A percentile compares a stretch with the other conserved stretches of the same genome.
Evolutionary conservation across 2,797 vertebrate species (phyloP).

Genomic region (Neopelma chrysocephalum): DNA sequence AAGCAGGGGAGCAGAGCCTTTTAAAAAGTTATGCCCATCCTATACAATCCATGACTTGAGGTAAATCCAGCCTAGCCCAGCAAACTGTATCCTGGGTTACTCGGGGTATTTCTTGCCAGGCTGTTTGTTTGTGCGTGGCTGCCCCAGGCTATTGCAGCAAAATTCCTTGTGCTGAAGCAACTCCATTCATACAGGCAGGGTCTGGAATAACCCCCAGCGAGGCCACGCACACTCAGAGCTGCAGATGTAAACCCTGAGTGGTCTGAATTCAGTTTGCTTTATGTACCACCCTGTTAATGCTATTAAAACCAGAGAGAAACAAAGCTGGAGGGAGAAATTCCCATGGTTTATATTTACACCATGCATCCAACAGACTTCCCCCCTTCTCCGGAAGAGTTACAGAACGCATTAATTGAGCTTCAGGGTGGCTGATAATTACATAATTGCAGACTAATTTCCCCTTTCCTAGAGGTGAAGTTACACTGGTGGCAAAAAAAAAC

Average conservation of each 20-base stretch:
- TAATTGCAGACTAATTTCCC: slow-evolving; percentile 45
- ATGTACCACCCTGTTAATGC: accelerated
- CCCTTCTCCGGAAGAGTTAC: background rate
- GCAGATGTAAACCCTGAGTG: background rate
- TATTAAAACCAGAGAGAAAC: background rate
- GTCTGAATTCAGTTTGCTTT: background rate
- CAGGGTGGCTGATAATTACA: slow-evolving; percentile 3
- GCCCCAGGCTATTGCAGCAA: background rate
- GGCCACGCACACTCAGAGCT: accelerated
- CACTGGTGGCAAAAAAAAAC: background rate
- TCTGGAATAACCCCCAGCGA: background rate
- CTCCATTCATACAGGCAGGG: background rate
- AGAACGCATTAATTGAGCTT: background rate
- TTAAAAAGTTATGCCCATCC: accelerated
- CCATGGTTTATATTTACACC: accelerated
- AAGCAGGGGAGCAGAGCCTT: background rate
- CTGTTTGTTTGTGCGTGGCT: background rate
- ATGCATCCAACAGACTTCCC: background rate
- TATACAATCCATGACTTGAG: background rate
- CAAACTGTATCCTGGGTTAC: background rate
- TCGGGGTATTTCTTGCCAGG: background rate
- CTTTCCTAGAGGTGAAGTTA: slow-evolving; percentile 18
- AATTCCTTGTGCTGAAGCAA: background rate
- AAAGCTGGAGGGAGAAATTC: background rate
- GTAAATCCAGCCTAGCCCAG: background rate